Evolutionary conservation across 1,140 invertebrate genomes (phyloP).

Genomic region (Magallana gigas): DNA sequence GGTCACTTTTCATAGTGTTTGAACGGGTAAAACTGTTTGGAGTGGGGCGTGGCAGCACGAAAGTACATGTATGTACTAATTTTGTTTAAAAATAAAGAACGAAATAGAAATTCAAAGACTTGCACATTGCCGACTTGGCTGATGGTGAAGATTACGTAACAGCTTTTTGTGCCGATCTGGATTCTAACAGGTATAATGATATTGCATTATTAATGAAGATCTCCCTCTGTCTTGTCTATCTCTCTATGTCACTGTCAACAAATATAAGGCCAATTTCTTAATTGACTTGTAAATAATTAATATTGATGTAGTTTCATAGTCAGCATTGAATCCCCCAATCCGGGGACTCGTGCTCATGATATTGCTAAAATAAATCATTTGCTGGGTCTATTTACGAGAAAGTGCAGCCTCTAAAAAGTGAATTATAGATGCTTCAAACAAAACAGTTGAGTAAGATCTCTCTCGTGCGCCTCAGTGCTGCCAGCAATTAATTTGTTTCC

Average conservation of each 20-base stretch:
- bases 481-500: slow-evolving; percentile 28
- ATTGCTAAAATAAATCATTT: not conserved
- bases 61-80: too few relatives aligned
- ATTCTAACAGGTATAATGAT: not conserved
- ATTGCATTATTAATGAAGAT: not conserved
- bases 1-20: too few relatives aligned
- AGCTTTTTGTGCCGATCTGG: not conserved
- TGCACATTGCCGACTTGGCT: not conserved
- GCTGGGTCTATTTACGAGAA: slow-evolving; percentile 1
- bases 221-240: not conserved
- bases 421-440: slow-evolving; percentile 32
- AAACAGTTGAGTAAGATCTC: not conserved
- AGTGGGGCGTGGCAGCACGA: too few relatives aligned
- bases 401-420: slow-evolving; percentile 3
- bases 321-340: not conserved
- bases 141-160: not conserved
- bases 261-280: slow-evolving; percentile 36
- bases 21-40: too few relatives aligned
- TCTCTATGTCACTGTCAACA: slow-evolving; percentile 1
- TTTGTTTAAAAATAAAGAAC: too few relatives aligned
- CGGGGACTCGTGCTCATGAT: not conserved
- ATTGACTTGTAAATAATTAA: slow-evolving; percentile 30
- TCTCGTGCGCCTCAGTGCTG: not conserved
- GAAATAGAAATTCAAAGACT: too few relatives aligned
- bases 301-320: not conserved